Evolutionary conservation across 2,797 vertebrate genomes (phyloP).

Genomic region (Mionectes olivaceus): DNA sequence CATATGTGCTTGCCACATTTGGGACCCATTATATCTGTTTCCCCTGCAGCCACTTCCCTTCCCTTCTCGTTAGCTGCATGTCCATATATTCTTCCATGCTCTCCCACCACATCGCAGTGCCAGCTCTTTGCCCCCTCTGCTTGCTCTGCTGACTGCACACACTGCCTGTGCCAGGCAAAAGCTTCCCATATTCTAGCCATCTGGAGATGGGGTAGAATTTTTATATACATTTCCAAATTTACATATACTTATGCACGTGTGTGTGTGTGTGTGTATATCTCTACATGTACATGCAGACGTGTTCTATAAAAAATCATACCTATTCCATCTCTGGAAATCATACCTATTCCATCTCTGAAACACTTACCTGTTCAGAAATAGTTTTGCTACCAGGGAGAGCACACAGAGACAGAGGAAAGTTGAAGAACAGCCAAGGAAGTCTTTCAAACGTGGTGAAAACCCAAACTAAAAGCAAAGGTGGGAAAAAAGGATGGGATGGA

Average conservation of each 20-base stretch:
- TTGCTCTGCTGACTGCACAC: neutral
- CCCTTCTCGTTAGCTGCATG: slow-evolving; percentile 7
- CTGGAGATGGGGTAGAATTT: neutral
- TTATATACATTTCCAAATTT: neutral
- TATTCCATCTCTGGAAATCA: neutral
- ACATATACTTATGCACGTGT: too few species aligned
- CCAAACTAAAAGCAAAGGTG: neutral
- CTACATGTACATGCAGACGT: rapidly evolving
- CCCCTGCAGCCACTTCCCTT: slow-evolving; percentile 55
- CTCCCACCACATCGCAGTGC: neutral
- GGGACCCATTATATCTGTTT: slow-evolving; percentile 31
- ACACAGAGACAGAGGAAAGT: neutral
- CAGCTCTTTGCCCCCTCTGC: neutral
- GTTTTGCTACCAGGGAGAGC: neutral
- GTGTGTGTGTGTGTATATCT: too few species aligned
- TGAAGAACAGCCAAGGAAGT: neutral
- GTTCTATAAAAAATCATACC: neutral
- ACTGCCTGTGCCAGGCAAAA: neutral
- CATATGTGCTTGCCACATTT: slow-evolving; percentile 47
- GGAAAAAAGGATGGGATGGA: neutral
- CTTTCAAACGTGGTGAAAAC: neutral
- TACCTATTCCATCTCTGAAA: neutral
- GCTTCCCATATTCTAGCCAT: neutral
- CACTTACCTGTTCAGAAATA: neutral
- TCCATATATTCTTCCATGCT: neutral